Conservation (phyloP, 2,888 invertebrate genomes). For the Leptopilina syphax region DNA sequence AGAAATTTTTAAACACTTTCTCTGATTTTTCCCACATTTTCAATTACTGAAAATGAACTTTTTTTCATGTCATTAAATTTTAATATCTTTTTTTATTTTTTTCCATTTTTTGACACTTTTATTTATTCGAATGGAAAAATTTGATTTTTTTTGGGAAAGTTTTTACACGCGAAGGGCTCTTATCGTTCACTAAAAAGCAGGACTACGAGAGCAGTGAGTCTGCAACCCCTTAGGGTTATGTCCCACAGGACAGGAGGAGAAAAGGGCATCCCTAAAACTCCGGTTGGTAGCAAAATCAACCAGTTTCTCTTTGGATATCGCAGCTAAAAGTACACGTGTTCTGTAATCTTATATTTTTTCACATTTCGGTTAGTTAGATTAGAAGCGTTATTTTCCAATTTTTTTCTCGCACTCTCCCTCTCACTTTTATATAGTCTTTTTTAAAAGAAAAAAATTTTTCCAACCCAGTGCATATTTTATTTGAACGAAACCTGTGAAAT, state of each 20-base stretch:
- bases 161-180: constrained; percentile 48
- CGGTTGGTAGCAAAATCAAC: constrained; percentile 60
- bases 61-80: too few species aligned
- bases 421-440: too few species aligned
- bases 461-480: not conserved
- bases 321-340: constrained; percentile 62
- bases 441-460: not conserved
- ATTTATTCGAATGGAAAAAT: too few species aligned
- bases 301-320: constrained; percentile 66
- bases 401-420: too few species aligned
- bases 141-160: not conserved
- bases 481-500: not conserved
- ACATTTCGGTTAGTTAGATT: not conserved
- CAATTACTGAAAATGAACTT: too few species aligned
- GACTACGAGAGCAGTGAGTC: constrained; percentile 56
- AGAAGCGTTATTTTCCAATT: not conserved
- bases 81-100: too few species aligned
- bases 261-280: constrained; percentile 61
- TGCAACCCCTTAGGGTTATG: constrained; percentile 58
- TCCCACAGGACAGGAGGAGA: constrained; percentile 58
- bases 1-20: too few species aligned
- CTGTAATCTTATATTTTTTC: constrained; percentile 24
- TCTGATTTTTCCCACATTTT: too few species aligned
- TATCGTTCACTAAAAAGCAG: constrained; percentile 59
- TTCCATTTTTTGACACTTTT: too few species aligned